Evolutionary conservation across 2,113 vertebrate genomes (phyloP).

Genomic region (Polyodon spathula): DNA sequence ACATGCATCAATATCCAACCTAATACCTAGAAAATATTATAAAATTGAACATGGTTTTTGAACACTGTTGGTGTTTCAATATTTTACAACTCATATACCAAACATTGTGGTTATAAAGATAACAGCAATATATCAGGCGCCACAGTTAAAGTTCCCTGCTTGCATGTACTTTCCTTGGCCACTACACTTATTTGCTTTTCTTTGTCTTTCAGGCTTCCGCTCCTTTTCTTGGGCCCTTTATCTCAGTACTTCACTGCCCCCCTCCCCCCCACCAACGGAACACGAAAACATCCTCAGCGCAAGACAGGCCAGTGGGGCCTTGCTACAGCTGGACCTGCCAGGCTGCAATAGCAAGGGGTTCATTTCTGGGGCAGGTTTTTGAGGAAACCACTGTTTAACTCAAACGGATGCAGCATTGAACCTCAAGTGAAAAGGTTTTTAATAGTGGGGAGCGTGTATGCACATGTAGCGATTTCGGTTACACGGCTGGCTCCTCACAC

Average conservation of each 20-base stretch:
- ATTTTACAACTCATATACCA: too few relatives aligned
- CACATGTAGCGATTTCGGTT: too few relatives aligned
- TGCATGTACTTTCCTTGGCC: neutral
- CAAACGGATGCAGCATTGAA: neutral
- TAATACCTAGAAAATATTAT: too few relatives aligned
- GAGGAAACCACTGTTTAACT: neutral
- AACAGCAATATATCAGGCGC: neutral
- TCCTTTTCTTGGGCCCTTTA: neutral
- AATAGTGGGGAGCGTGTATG: too few relatives aligned
- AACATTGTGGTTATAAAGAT: too few relatives aligned
- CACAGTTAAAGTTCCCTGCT: neutral
- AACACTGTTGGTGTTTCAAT: too few relatives aligned
- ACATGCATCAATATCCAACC: too few relatives aligned
- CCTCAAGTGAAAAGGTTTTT: neutral
- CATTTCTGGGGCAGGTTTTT: neutral
- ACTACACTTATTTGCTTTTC: neutral
- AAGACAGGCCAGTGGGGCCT: neutral
- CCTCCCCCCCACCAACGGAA: neutral
- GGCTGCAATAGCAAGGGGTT: neutral
- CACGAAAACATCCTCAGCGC: neutral
- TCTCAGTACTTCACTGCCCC: neutral
- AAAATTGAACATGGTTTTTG: too few relatives aligned
- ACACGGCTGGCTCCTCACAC: too few relatives aligned
- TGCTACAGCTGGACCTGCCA: neutral
- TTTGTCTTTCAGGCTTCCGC: neutral